phyloP scores from a whole-genome alignment of 2,113 vertebrate species.

The Agelaius tricolor region DNA sequence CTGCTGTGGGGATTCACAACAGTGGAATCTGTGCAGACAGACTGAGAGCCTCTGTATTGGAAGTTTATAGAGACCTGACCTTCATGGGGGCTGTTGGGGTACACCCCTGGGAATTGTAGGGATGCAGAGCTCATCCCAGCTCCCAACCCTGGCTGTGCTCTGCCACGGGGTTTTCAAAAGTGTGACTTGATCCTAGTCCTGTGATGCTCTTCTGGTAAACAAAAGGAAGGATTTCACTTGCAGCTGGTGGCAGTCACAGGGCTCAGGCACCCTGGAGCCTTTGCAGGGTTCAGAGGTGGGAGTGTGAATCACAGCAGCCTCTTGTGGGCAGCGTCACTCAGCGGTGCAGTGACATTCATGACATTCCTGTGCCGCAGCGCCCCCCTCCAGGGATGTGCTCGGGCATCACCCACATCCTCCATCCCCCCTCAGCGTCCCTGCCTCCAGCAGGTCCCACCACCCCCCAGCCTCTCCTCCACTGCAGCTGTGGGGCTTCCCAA shows the following conservation, averaged over 20 bases:
- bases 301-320: background rate
- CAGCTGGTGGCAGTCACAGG: no score
- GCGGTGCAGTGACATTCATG: background rate
- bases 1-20: accelerated
- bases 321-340: background rate
- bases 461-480: background rate
- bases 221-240: background rate
- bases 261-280: background rate
- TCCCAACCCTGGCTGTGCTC: background rate
- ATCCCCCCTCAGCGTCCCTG: background rate
- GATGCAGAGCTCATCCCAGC: background rate
- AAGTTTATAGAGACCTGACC: background rate
- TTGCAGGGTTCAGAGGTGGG: accelerated
- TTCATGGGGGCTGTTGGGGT: accelerated
- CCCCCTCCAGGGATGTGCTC: accelerated
- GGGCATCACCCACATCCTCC: background rate
- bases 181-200: background rate
- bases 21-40: background rate
- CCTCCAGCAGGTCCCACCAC: background rate
- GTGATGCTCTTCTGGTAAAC: background rate
- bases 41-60: background rate
- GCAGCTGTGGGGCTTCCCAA: background rate
- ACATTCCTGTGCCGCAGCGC: accelerated
- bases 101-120: background rate
- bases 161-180: background rate